Evolutionary conservation across 2,797 vertebrate species (phyloP).

Genomic region (Macropodus opercularis): DNA sequence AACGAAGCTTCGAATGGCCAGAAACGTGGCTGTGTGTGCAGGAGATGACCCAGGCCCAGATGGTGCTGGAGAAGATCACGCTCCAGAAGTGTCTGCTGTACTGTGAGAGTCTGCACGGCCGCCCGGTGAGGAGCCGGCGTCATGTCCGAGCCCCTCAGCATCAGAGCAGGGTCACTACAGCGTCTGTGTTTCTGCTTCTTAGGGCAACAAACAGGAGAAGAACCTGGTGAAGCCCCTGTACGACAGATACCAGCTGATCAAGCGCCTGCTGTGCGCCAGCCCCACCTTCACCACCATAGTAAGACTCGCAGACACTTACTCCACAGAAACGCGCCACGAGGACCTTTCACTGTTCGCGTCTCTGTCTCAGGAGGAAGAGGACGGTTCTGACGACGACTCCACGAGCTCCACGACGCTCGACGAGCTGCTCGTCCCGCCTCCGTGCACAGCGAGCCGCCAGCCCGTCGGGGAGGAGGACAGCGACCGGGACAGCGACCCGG

Average conservation of each 20-base stretch:
- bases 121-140: too few species aligned
- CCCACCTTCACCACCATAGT: conserved; percentile 93
- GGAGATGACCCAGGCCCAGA: conserved; percentile 90
- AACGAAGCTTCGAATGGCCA: too few species aligned
- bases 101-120: conserved; percentile 86
- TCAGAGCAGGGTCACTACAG: too few species aligned
- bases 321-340: too few species aligned
- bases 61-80: conserved; percentile 88
- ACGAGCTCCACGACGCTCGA: conserved; percentile 42
- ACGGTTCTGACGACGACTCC: conserved; percentile 94
- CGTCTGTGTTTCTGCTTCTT: conserved; percentile 11
- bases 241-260: conserved; percentile 94
- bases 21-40: conserved; percentile 46
- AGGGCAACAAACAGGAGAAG: conserved; percentile 89
- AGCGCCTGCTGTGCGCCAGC: conserved; percentile 87
- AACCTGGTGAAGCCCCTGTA: conserved; percentile 94
- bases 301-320: too few species aligned
- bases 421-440: conserved; percentile 67
- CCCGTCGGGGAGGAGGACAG: conserved; percentile 79
- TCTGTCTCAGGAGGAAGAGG: conserved; percentile 90
- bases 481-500: conserved; percentile 82
- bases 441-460: conserved; percentile 50
- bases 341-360: background rate
- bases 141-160: too few species aligned
- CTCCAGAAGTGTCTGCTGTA: conserved; percentile 89